These are phyloP conservation scores for Amblyopsis hoosieri DNA, from an alignment of 2,797 vertebrate species.

Conservation along the genomic window DNA sequence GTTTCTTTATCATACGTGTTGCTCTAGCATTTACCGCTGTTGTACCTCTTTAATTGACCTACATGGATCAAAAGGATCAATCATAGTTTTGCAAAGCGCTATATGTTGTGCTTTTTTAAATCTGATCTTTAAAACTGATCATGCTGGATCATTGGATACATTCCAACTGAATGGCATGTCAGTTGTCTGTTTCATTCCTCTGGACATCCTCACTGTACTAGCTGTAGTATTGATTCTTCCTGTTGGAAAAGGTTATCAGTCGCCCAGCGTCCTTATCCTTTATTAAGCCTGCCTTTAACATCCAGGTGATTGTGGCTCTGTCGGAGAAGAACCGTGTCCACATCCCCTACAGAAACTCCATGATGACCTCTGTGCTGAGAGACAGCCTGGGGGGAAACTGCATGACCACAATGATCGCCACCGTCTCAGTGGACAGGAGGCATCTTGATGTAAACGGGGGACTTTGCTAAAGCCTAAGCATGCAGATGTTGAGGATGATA, in stretches of 20 bases:
- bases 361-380: conserved; percentile 96
- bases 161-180: not conserved
- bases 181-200: not conserved
- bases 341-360: conserved; percentile 95
- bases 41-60: too few relatives aligned
- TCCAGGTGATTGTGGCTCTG: conserved; percentile 93
- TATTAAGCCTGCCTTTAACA: not conserved
- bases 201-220: conserved; percentile 1
- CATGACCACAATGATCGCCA: conserved; percentile 97
- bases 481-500: not conserved
- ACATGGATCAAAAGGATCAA: too few relatives aligned
- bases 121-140: too few relatives aligned
- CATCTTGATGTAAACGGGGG: conserved; percentile 83
- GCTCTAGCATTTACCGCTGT: too few relatives aligned
- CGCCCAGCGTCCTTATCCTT: not conserved
- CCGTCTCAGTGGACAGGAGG: conserved; percentile 85
- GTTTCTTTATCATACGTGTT: too few relatives aligned
- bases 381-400: conserved; percentile 98
- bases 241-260: conserved; percentile 7
- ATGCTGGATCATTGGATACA: not conserved
- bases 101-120: too few relatives aligned
- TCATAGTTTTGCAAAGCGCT: too few relatives aligned
- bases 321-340: conserved; percentile 92
- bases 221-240: not conserved
- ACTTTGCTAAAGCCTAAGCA: not conserved